Base-by-base conservation (phyloP, 2,888 invertebrate genomes). In the Nomada goodeniana region DNA sequence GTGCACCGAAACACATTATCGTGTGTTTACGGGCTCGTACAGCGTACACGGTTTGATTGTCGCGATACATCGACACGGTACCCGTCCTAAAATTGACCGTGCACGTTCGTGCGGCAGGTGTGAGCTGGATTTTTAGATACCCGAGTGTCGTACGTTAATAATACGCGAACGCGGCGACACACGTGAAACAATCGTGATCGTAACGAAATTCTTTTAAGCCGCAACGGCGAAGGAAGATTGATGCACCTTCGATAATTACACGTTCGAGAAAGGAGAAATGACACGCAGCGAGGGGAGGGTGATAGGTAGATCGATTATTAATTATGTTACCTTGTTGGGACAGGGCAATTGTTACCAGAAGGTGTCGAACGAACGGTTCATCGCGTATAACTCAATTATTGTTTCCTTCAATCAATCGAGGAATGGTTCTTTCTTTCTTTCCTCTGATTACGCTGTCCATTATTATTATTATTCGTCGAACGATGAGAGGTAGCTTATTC, bases 1-100 rank as follows among this genome's bases (percentile, higher is more conserved):
- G 47, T 36, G 70, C 73, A 83, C 76, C 83, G 71, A 71, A 36
- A 80, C 76, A 69, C 75, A 83, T 71, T 64, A 74, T 23, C 72
- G 52, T 70, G 84, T 76, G 80, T 84, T 84, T 76, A 76, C 74
- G 63, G 69, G 80, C 67, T 78, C 78, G 84, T 78, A 84, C 75
- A 67, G 78, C 76, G 60, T 78, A 73, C 81, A 73, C 65, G 36
- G 67, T 65, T 60, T 70, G 29, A 23, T 74, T 50, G 57, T 80
- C 81, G 72, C 74, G 84, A 78, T 84, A 76, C 68, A 76, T 71
- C 81, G 67, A 64, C 29, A 57, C 67, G 47, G 36, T 13, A 18
- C 47, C 29, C 23, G 2, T 23, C 29, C 0, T 20, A 64, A 65
- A 68, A 59, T 15, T 55, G 18, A 18, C 23, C 20, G 26, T 50